Evolutionary conservation across 2,797 vertebrate species (phyloP).

Genomic region (Melanotaenia trifasciata): DNA sequence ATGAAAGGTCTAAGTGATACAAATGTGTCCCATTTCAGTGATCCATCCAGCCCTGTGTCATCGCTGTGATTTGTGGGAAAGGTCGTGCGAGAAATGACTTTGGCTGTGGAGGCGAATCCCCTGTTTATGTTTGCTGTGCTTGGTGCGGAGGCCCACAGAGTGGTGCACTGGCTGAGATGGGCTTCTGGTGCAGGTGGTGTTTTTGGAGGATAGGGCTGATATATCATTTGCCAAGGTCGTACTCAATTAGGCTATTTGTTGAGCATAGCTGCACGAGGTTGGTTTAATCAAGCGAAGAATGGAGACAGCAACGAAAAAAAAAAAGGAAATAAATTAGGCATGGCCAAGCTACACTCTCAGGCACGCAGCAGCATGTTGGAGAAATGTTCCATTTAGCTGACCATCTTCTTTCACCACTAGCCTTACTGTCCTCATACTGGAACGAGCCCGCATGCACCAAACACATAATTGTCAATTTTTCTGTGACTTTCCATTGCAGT

Average conservation of each 20-base stretch:
- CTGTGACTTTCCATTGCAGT: slow-evolving; percentile 59
- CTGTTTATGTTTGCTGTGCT: slow-evolving; percentile 78
- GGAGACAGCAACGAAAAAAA: slow-evolving; percentile 82
- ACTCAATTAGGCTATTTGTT: slow-evolving; percentile 87
- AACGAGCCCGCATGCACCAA: slow-evolving; percentile 28
- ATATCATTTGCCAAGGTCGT: slow-evolving; percentile 87
- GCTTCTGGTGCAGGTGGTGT: slow-evolving; percentile 82
- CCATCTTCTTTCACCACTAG: slow-evolving; percentile 64
- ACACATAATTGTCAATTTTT: slow-evolving; percentile 44
- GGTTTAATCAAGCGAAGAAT: slow-evolving; percentile 85
- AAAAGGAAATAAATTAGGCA: slow-evolving; percentile 85
- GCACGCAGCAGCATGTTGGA: slow-evolving; percentile 75
- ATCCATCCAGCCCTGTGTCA: slow-evolving; percentile 80
- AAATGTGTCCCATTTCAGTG: slow-evolving; percentile 83
- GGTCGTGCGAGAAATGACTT: slow-evolving; percentile 84
- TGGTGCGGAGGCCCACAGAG: slow-evolving; percentile 72
- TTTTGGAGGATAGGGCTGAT: slow-evolving; percentile 82
- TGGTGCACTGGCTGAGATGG: slow-evolving; percentile 72
- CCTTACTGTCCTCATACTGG: slow-evolving; percentile 48
- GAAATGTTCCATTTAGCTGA: slow-evolving; percentile 83
- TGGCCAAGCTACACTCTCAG: slow-evolving; percentile 77
- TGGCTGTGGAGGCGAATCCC: slow-evolving; percentile 78
- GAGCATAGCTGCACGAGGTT: slow-evolving; percentile 84
- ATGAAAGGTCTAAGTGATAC: slow-evolving; percentile 85
- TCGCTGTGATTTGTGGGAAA: slow-evolving; percentile 82